Base-by-base conservation (phyloP, 2,113 vertebrate species). In the Canis aureus region DNA sequence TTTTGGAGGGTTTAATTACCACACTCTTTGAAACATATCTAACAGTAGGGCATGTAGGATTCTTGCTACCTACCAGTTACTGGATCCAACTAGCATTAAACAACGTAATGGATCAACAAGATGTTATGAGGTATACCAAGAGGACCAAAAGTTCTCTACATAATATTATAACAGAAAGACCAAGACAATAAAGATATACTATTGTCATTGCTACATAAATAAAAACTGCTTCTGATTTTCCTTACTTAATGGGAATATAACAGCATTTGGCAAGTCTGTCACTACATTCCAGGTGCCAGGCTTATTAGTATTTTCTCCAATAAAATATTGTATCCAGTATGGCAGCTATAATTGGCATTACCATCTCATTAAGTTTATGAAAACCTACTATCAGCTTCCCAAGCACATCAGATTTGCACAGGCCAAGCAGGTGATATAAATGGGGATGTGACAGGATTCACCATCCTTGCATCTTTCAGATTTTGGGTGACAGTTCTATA, bases 341-440 rank as follows among this genome's bases (percentile, higher is more conserved):
- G 53, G 60, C 89, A 97, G 80, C 89, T 96, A 76, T 55, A 86
- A 5, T 55, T 89, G 66, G 23, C 82, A 93, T 35, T 73, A 17
- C 25, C 22, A 89, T 55, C 49, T 89, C 97, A 89, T 82, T 94
- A 85, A 76, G n/a, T 89, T 96, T 87, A 64, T 96, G 57, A 95
- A 97, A 95, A 83, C 60, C 57, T 84, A 20, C 62, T 78, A 2
- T 67, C 76, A 94, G 38, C 60, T 91, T 95, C 23, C 7, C 29
- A 87, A 93, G 38, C n/a, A 79, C 49, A 38, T 43, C 86, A 17
- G 66, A 82, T 91, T 79, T 93, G 17, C 78, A 67, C 8, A 91
- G 27, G 12, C 27, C 89, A 78, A 69, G 23, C 53, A 73, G 79
- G 78, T 94, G 85, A 79, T n/a, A n/a, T 55, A 73, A 89, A 79